phyloP scores from a whole-genome alignment of 1,140 invertebrate genomes.

The Lordiphosa mommai region DNA sequence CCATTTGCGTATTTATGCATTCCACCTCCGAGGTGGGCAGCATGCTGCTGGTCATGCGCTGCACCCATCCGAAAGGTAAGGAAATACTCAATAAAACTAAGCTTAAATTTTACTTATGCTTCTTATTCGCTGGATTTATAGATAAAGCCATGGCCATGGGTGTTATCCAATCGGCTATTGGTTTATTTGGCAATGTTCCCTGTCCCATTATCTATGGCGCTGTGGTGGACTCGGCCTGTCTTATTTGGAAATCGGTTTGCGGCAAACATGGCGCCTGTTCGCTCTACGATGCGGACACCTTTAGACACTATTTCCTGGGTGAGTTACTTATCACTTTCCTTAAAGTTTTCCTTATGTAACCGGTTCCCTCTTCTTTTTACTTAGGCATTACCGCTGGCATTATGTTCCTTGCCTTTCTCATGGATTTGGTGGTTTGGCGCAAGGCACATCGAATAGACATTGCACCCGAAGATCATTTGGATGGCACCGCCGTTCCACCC shows the following conservation, averaged over 20 bases:
- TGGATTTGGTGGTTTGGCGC: slow-evolving; percentile 91
- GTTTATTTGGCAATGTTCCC: slow-evolving; percentile 95
- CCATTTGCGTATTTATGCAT: slow-evolving; percentile 93
- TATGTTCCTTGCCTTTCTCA: slow-evolving; percentile 89
- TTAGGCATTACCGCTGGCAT: slow-evolving; percentile 89
- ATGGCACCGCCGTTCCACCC: slow-evolving; percentile 21
- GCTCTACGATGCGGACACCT: slow-evolving; percentile 90
- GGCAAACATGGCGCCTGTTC: slow-evolving; percentile 90
- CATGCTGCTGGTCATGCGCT: slow-evolving; percentile 93
- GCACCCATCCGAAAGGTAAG: slow-evolving; percentile 89
- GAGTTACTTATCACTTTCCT: too few species aligned
- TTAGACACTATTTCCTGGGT: slow-evolving; percentile 93
- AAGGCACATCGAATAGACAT: slow-evolving; percentile 88
- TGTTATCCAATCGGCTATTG: slow-evolving; percentile 95
- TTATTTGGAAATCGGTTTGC: slow-evolving; percentile 91
- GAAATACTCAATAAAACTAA: too few species aligned
- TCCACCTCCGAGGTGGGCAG: slow-evolving; percentile 95
- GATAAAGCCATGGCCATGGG: slow-evolving; percentile 97
- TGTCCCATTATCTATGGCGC: slow-evolving; percentile 95
- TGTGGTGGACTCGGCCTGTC: slow-evolving; percentile 94
- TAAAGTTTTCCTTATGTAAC: too few species aligned
- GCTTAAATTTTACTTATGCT: too few species aligned
- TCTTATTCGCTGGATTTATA: slow-evolving; percentile 11
- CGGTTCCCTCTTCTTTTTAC: neutral
- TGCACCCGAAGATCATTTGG: slow-evolving; percentile 80